Percentiles rank a stretch among this genome's conserved stretches.
These are phyloP conservation scores for Sinocyclocheilus maitianheensis DNA, from an alignment of 2,113 vertebrate species.

Conservation along the genomic window DNA sequence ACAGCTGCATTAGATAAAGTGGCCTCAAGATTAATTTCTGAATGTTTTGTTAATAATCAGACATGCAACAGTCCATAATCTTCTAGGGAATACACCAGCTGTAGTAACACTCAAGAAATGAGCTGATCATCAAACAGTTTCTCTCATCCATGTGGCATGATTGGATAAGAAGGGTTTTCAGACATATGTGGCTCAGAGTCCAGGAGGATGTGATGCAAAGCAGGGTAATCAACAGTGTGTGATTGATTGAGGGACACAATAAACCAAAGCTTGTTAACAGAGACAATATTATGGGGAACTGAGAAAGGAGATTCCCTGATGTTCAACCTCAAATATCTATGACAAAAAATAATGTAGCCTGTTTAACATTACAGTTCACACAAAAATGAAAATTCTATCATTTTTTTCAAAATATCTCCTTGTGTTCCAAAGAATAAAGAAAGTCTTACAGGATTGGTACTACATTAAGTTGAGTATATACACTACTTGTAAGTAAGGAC, in stretches of 20 bases:
- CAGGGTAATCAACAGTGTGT: constrained; percentile 44
- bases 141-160: constrained; percentile 28
- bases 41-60: constrained; percentile 51
- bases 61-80: constrained; percentile 31
- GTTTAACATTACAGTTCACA: neutral
- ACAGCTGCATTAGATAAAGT: constrained; percentile 40
- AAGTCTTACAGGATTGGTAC: neutral
- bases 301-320: constrained; percentile 45
- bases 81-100: constrained; percentile 18
- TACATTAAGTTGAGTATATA: neutral
- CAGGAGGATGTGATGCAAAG: constrained; percentile 41
- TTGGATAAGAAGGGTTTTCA: constrained; percentile 30
- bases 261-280: constrained; percentile 37
- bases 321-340: neutral
- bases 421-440: neutral
- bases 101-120: constrained; percentile 39
- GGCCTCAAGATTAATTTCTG: constrained; percentile 12
- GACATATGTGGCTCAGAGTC: constrained; percentile 39
- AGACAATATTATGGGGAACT: constrained; percentile 47
- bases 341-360: neutral
- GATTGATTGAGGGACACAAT: constrained; percentile 49
- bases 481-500: no score
- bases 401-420: neutral
- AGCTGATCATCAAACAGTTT: constrained; percentile 30
- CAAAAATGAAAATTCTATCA: neutral